Base-by-base conservation (phyloP, 1,140 invertebrate species). In the Scaptodrosophila lebanonensis region DNA sequence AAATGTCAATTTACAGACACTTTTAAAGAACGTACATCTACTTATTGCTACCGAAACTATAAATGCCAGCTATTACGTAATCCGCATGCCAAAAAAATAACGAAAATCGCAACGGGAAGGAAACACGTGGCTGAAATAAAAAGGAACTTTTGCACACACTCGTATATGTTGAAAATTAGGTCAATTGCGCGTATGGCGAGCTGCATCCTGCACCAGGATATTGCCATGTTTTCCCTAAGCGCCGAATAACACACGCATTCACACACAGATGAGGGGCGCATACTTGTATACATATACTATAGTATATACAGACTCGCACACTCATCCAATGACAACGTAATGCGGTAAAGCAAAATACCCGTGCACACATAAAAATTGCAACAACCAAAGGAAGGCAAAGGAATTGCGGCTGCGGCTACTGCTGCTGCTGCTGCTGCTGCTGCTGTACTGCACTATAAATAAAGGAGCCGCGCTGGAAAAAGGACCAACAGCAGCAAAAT, bases 181-280 rank as follows among this genome's bases (percentile, higher is more conserved):
- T 76, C 71, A 75, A 75, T 66, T 66, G 71, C 47, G 65, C 59
- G 48, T 60, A 63, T 45, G 57, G 51, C 53, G 59, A 51, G 63
- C 59, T 59, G 63, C 32, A 59, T 72, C 35, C 30, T 38, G 69
- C 54, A 60, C 65, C 66, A 56, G 67, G 61, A 61, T 51, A 51
- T 30, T 36, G 30, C 18, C 25, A 49, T 71, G 61, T 71, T 69
- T 35, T 64, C 9, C 32, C 12, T n/a, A n/a, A n/a, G n/a, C n/a
- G n/a, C n/a, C n/a, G n/a, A n/a, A n/a, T n/a, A n/a, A n/a, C n/a
- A n/a, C n/a, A n/a, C n/a, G n/a, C n/a, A n/a, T n/a, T n/a, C n/a
- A n/a, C n/a, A n/a, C n/a, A n/a, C n/a, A n/a, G n/a, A n/a, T n/a
- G n/a, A n/a, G n/a, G n/a, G n/a, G n/a, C n/a, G n/a, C n/a, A n/a